Percentiles rank a stretch among this genome's conserved stretches.
Conservation (phyloP, 2,888 invertebrate species). For the Chorisops tibialis region DNA sequence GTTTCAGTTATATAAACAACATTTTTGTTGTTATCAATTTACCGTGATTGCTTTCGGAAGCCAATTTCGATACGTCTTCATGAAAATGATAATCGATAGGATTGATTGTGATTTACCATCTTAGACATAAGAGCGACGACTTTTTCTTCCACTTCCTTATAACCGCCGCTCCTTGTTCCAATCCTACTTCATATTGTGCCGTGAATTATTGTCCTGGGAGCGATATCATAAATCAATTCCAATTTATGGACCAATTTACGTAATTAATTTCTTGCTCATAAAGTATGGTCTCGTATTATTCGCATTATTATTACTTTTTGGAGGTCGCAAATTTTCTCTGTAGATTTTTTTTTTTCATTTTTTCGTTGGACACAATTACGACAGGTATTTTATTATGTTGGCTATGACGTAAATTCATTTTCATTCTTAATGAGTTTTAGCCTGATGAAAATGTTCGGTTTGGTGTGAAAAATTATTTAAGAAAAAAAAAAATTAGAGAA, state of each 20-base stretch:
- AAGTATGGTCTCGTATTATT: constrained; percentile 21
- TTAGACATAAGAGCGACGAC: background rate
- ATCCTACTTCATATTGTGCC: background rate
- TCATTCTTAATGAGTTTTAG: too few relatives aligned
- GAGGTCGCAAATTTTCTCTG: too few relatives aligned
- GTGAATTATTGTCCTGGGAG: background rate
- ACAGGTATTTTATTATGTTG: too few relatives aligned
- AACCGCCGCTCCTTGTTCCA: too few relatives aligned
- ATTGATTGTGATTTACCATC: background rate
- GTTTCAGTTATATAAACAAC: constrained; percentile 6
- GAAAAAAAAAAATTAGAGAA: too few relatives aligned
- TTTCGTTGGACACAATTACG: too few relatives aligned
- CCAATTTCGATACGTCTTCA: background rate
- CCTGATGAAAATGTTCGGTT: too few relatives aligned
- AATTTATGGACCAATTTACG: constrained; percentile 15
- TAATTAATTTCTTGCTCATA: constrained; percentile 24
- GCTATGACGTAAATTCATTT: too few relatives aligned
- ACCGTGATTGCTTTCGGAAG: constrained; percentile 9
- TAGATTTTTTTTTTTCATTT: too few relatives aligned
- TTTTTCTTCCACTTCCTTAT: too few relatives aligned
- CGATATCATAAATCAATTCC: constrained; percentile 24
- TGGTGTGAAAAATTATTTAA: too few relatives aligned
- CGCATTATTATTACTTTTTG: constrained; percentile 12
- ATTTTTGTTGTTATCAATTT: constrained; percentile 22
- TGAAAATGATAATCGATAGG: constrained; percentile 1